Evolutionary conservation across 2,888 invertebrate genomes (phyloP).

Genomic region (Oscheius sp.): DNA sequence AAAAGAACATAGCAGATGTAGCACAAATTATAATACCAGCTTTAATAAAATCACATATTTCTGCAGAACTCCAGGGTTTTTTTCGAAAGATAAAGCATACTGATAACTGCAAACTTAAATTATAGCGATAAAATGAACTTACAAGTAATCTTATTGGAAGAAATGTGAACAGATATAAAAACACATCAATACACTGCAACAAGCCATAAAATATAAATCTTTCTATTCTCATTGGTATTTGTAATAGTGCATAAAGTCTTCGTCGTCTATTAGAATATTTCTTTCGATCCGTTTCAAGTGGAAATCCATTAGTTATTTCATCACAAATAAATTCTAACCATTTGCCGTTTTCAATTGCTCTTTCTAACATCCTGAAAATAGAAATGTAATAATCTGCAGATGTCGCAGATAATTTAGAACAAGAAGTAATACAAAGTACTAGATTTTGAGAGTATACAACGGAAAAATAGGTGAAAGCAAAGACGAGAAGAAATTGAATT

Average conservation of each 20-base stretch:
- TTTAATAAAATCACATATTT: slow-evolving; percentile 90
- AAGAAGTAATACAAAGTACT: no score
- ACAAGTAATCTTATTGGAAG: slow-evolving; percentile 90
- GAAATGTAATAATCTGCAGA: no score
- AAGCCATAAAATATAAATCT: slow-evolving; percentile 92
- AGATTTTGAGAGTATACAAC: no score
- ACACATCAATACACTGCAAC: slow-evolving; percentile 92
- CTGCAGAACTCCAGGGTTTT: slow-evolving; percentile 67
- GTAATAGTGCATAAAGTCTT: slow-evolving; percentile 91
- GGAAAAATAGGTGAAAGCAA: no score
- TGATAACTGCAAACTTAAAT: slow-evolving; percentile 53
- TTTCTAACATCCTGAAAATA: no score
- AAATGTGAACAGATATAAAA: slow-evolving; percentile 96
- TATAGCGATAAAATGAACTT: slow-evolving; percentile 76
- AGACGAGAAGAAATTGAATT: no score
- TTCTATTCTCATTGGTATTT: slow-evolving; percentile 85
- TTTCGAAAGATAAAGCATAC: slow-evolving; percentile 52
- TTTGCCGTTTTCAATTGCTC: no score
- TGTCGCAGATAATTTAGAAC: no score
- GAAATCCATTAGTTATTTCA: slow-evolving; percentile 80
- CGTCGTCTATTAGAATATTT: slow-evolving; percentile 91
- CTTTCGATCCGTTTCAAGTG: slow-evolving; percentile 93
- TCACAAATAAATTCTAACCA: slow-evolving; percentile 60
- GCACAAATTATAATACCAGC: slow-evolving; percentile 57
- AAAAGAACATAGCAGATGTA: slow-evolving; percentile 82